Evolutionary conservation across 2,797 vertebrate species (phyloP).

Genomic region (Coccyzus lansbergi): DNA sequence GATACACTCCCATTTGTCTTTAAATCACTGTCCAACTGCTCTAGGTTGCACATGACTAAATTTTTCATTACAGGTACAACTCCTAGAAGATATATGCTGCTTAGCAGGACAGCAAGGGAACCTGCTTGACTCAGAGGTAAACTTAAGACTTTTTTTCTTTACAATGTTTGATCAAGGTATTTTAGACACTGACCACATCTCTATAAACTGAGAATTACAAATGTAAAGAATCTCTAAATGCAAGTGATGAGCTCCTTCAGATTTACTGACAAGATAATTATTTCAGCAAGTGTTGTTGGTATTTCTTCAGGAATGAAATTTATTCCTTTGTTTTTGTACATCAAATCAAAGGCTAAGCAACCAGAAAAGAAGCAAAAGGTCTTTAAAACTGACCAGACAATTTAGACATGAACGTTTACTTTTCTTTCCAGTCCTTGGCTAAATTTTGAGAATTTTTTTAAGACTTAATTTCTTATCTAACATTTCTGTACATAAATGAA

Average conservation of each 20-base stretch:
- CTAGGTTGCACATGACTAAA: slow-evolving; percentile 65
- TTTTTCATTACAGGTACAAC: slow-evolving; percentile 61
- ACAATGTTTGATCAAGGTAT: not conserved
- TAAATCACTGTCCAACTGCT: slow-evolving; percentile 77
- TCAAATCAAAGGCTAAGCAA: not conserved
- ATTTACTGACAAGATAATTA: not conserved
- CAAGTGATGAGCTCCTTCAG: not conserved
- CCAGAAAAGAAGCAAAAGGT: not conserved
- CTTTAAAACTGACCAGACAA: not conserved
- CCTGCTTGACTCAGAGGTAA: slow-evolving; percentile 74
- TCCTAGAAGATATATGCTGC: slow-evolving; percentile 49
- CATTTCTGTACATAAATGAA: not conserved
- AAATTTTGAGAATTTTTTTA: not conserved
- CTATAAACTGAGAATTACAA: not conserved
- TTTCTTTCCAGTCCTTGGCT: not conserved
- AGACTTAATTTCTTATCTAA: not conserved
- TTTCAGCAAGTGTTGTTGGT: not conserved
- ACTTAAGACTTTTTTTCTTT: not conserved
- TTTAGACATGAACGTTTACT: not conserved
- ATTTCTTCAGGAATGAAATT: not conserved
- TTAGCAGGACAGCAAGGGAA: slow-evolving; percentile 27
- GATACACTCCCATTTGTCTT: slow-evolving; percentile 82
- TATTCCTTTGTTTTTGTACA: not conserved
- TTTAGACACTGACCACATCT: not conserved
- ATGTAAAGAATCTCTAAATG: slow-evolving; percentile 12